Evolutionary conservation across 2,797 vertebrate genomes (phyloP), one percentile per base, ranked within the genome.

Genomic region (Leptodactylus fallax): DNA sequence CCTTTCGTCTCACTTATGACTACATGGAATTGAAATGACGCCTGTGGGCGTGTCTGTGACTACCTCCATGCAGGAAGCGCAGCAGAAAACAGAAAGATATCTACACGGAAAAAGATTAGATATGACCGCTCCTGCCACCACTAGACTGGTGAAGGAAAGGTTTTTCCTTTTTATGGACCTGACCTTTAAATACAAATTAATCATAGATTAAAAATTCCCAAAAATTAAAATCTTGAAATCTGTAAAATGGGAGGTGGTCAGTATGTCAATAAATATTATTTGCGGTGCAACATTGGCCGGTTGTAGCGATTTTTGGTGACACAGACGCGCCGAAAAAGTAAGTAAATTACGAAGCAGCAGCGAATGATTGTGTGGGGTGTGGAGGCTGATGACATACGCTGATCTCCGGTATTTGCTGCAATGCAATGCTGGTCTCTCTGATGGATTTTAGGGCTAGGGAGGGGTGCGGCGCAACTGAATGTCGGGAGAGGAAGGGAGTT

Each of bases 341-440:
- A 87, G 83, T 87, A 87, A 83, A 79, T 85, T 79, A 69, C 11
- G 45, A 69, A 79, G 74, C 27, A 47, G 80, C 58, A 25, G 60
- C 0, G n/a, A 36, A 11, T 60, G 69, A 61, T 60, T 76, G 82
- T 60, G 53, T 3, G 69, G 19, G 51, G 36, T 7, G 49, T 4
- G 85, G 53, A 71, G 16, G 85, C 71, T 7, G 69, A n/a, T 16
- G 21, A 23, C 13, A 7, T 2, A 17, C 17, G 6, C 60, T 27
- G 21, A 76, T 13, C 53, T 7, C 23, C n/a, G 19, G 19, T n/a
- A 3, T 21, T 13, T 53, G 85, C 85, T 47, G 85, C 19, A 25
- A 85, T 79, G 85, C 60, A 36, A 58, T 87, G 85, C 53, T 87
- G 85, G 85, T 79, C 53, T 86, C 23, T 17, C 61, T n/a, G 65